Base-by-base conservation (phyloP, 2,113 vertebrate species). In the Corydoras sp. region DNA sequence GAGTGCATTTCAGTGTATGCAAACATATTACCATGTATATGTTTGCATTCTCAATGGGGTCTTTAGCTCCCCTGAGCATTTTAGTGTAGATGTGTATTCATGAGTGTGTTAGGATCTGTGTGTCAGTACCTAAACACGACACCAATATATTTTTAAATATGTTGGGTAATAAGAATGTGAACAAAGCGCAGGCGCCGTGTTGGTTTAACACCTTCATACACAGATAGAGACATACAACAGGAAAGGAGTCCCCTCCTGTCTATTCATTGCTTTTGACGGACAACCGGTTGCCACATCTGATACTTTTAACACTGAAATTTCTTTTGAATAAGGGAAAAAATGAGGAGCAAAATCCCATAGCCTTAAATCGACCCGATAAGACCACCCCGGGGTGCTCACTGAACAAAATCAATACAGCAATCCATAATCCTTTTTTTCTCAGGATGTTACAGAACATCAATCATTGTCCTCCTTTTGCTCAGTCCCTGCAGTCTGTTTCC, bases 351-450 rank as follows among this genome's bases (percentile, higher is more conserved):
- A 78, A 62, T 71, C 69, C 71, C 77, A 51, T 60, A 67, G 58
- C 77, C 54, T 68, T 60, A 72, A 68, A 75, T 72, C 61, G 58
- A 64, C 53, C 71, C 4, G 72, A 78, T 78, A 65, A 68, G 54
- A 49, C 56, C 65, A 62, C 60, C 56, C 70, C 61, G 48, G 35
- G 75, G 65, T 77, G 58, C 68, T 74, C 66, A 10, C 66, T 63
- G 68, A 78, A 69, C 68, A 65, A 15, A 56, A 71, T 78, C 76
- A 48, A 78, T 75, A 67, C 55, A 68, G 55, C 32, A 78, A 78
- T 78, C 76, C 76, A 78, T 78, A 78, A 72, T 54, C 59, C 59
- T 59, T 78, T 67, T 74, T 78, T 78, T 78, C 72, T 78, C 76
- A 68, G 76, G 72, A 78, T 78, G 76, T 78, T 78, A 78, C 74